Evolutionary conservation across 2,113 vertebrate genomes (phyloP).

Genomic region (Pelecanoides urinatrix): DNA sequence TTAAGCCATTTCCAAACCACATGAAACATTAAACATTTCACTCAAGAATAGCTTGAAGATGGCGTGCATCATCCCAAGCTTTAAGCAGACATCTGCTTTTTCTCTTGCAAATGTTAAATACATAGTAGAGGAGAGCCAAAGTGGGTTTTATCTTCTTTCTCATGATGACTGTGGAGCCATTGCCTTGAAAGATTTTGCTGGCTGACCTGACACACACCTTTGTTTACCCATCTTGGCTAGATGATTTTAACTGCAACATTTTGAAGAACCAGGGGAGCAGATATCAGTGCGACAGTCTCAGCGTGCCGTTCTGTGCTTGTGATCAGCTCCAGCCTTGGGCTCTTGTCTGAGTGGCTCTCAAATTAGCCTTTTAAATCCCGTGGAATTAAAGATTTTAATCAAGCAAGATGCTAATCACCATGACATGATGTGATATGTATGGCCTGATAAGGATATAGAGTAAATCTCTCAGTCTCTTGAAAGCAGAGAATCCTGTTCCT

Average conservation of each 20-base stretch:
- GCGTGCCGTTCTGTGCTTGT: not conserved
- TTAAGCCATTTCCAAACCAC: constrained; percentile 50
- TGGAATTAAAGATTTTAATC: constrained; percentile 29
- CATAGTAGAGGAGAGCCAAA: not conserved
- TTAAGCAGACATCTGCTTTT: constrained; percentile 11
- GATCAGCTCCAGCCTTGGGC: not conserved
- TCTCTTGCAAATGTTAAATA: constrained; percentile 30
- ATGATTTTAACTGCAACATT: not conserved
- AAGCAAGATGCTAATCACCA: not conserved
- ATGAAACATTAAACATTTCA: constrained; percentile 52
- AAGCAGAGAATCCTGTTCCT: not conserved
- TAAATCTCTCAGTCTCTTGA: not conserved
- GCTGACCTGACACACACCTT: not conserved
- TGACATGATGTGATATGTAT: not conserved
- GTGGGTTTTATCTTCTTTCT: constrained; percentile 4
- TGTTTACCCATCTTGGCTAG: not conserved
- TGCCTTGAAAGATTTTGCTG: not conserved
- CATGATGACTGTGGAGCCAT: not conserved
- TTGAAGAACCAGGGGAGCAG: not conserved
- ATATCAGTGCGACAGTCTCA: not conserved
- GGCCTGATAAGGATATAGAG: not conserved
- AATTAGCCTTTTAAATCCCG: not conserved
- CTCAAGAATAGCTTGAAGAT: constrained; percentile 46
- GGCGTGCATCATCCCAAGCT: not conserved
- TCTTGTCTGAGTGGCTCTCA: not conserved